Evolutionary conservation across 2,888 invertebrate genomes (phyloP), one percentile per base, ranked within the genome.

Genomic region (Hemaris fuciformis): DNA sequence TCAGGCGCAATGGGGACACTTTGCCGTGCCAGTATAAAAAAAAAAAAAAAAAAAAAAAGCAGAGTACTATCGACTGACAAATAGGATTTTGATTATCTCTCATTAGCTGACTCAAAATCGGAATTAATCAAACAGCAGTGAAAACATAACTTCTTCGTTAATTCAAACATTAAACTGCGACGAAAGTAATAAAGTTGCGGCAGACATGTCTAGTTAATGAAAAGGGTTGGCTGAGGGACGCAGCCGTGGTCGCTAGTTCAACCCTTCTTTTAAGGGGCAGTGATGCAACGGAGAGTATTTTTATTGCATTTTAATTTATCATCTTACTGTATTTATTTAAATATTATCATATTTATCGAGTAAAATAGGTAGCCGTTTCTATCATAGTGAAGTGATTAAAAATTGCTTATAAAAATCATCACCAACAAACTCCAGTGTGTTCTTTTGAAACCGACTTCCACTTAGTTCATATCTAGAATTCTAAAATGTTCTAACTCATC

Each of bases 51-150:
- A n/a, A n/a, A n/a, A n/a, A n/a, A n/a, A n/a, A n/a, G n/a, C n/a
- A n/a, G n/a, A n/a, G n/a, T n/a, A n/a, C n/a, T n/a, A n/a, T n/a
- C n/a, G n/a, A n/a, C n/a, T n/a, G n/a, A n/a, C n/a, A n/a, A n/a
- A n/a, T n/a, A n/a, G n/a, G n/a, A n/a, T n/a, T n/a, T n/a, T n/a
- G n/a, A n/a, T n/a, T n/a, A n/a, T n/a, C n/a, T n/a, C n/a, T n/a
- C n/a, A n/a, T n/a, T n/a, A n/a, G n/a, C n/a, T n/a, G n/a, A n/a
- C n/a, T n/a, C n/a, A n/a, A n/a, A n/a, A n/a, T n/a, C n/a, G n/a
- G n/a, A 53, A 53, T 27, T 15, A 48, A 66, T 68, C 68, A 68
- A 57, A 59, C 5, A 18, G 15, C 53, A 31, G 27, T 53, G 53
- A 53, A 53, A 31, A 18, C 53, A 53, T 53, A 53, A 38, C 53